Evolutionary conservation across 2,113 vertebrate genomes (phyloP), one percentile per base, ranked within the genome.

Genomic region (Lichenostomus cassidix): DNA sequence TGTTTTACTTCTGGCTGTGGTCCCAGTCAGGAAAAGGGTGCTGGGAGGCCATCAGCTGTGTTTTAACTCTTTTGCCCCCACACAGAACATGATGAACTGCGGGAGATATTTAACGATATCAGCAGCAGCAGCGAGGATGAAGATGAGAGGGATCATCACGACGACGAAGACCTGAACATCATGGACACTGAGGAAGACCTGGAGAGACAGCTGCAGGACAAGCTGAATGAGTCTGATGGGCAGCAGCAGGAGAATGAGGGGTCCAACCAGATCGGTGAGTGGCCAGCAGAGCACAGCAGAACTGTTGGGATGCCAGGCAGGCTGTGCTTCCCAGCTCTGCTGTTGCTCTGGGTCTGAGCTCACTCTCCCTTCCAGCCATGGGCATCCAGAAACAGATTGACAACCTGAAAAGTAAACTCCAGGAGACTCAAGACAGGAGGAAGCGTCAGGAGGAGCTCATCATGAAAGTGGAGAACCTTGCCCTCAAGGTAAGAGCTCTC

Each of bases 391-490:
- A 99, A 75, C 99, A 99, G 98, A 99, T 99, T 78, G 99, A 99
- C 96, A 98, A 97, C 81, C 53, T 99, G 96, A 99, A 99, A 97
- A 97, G 98, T 85, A 99, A 99, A 97, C 98, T 99, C 65, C 99
- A 99, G 89, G 99, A 99, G 82, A 99, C 99, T 0, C 99, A 99
- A 22, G 99, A 99, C 63, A 98, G 99, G 41, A 98, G 99, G 96
- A 99, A 99, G 82, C 98, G 99, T 73, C 99, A 99, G 87, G 99
- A 99, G 85, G 99, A 99, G 96, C 99, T 99, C 91, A 99, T 99
- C 91, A 99, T 99, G 98, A 99, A 99, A 97, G 99, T 99, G 84
- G 99, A 99, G 96, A 99, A 99, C 96, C 97, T 99, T 96, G 99
- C 99, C 21, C 98, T 99, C 59, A 99, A 99, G 98, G 99, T 99